These are phyloP conservation scores for Pipra filicauda DNA, from an alignment of 2,113 vertebrate genomes.

Conservation along the genomic window DNA sequence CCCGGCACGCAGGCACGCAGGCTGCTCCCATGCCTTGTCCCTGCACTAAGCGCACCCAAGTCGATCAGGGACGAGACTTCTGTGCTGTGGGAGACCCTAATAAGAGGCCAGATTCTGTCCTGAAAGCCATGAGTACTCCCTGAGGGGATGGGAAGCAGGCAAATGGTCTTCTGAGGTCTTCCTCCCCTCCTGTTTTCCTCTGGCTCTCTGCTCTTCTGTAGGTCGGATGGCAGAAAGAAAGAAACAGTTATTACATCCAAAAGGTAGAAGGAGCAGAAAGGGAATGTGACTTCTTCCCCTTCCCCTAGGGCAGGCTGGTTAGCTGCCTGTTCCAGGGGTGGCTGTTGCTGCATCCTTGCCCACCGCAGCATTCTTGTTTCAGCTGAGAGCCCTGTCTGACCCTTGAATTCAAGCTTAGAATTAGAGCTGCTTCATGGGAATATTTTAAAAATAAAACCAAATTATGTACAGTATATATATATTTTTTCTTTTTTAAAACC, in stretches of 20 bases:
- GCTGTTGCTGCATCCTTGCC: neutral
- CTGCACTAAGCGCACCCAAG: rapidly evolving
- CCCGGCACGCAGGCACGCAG: rapidly evolving
- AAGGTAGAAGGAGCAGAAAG: neutral
- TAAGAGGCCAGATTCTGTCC: neutral
- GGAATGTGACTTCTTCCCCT: neutral
- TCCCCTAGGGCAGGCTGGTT: neutral
- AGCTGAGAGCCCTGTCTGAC: neutral
- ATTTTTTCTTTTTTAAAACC: neutral
- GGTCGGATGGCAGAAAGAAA: neutral
- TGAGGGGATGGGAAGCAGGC: neutral
- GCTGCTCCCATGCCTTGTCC: rapidly evolving
- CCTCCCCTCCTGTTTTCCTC: neutral
- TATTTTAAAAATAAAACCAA: neutral
- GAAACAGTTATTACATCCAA: neutral
- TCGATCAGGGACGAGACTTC: rapidly evolving
- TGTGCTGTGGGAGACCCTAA: neutral
- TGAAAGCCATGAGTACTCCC: neutral
- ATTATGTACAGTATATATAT: neutral
- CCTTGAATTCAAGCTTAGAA: neutral
- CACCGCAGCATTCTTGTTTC: neutral
- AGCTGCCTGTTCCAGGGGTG: rapidly evolving
- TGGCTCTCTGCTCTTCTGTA: neutral
- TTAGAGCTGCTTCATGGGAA: neutral
- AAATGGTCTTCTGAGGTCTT: neutral